phyloP scores from a whole-genome alignment of 2,113 vertebrate genomes.

The Sinocyclocheilus anshuiensis region DNA sequence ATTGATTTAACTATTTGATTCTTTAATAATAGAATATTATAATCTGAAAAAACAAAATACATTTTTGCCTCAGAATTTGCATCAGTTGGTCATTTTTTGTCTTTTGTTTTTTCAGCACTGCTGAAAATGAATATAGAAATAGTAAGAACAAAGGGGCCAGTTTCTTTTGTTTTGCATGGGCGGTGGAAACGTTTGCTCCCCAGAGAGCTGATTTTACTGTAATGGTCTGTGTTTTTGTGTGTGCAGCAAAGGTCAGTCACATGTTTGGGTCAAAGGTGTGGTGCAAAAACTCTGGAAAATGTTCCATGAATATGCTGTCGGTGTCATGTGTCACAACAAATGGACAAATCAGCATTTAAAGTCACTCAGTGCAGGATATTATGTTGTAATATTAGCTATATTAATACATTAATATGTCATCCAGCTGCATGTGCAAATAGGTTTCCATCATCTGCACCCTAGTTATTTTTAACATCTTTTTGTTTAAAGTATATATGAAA shows the following conservation, averaged over 20 bases:
- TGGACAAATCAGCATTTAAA: not conserved
- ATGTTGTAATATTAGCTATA: not conserved
- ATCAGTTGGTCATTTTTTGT: not conserved
- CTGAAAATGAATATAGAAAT: not conserved
- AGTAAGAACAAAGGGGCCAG: not conserved
- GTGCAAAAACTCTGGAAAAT: not conserved
- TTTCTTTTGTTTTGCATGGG: not conserved
- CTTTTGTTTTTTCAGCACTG: not conserved
- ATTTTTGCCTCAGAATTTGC: not conserved
- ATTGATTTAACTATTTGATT: too few species aligned
- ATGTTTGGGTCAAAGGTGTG: slow-evolving; percentile 4
- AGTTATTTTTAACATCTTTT: not conserved
- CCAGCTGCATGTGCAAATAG: not conserved
- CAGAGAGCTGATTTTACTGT: not conserved
- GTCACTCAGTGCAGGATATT: not conserved
- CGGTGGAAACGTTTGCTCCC: not conserved
- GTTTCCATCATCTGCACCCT: not conserved
- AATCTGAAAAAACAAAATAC: too few species aligned
- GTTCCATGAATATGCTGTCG: not conserved
- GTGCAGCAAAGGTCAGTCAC: not conserved
- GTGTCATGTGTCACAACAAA: not conserved
- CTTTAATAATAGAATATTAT: too few species aligned
- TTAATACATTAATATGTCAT: not conserved
- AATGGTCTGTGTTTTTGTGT: not conserved
- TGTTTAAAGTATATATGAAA: not conserved